Evolutionary conservation across 1,140 invertebrate genomes (phyloP).

Genomic region (Drosophila bifasciata): DNA sequence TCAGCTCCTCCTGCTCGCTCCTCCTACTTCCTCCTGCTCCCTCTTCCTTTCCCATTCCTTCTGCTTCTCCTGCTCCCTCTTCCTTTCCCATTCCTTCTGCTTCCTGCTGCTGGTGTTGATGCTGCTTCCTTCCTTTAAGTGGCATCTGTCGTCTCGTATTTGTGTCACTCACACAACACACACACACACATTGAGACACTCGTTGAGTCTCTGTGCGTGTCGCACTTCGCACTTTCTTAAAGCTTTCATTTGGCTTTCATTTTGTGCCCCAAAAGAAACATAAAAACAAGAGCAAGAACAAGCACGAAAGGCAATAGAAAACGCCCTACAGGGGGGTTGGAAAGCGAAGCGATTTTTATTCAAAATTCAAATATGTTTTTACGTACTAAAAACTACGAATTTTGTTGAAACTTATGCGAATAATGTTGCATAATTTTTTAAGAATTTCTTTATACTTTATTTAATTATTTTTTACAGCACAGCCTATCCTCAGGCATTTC

Average conservation of each 20-base stretch:
- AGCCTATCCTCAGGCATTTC: no score
- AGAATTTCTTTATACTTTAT: no score
- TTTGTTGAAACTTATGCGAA: no score
- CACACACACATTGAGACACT: background rate
- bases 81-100: no score
- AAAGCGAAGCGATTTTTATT: no score
- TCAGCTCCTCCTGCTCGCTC: background rate
- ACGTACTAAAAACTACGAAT: no score
- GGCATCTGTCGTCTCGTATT: conserved; percentile 75
- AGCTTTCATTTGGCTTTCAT: conserved; percentile 23
- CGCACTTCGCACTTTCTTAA: conserved; percentile 50
- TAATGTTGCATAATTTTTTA: no score
- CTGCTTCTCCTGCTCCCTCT: conserved; percentile 9
- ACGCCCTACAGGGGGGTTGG: no score
- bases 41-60: no score
- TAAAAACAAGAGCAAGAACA: background rate
- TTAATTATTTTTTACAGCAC: no score
- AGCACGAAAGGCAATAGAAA: background rate
- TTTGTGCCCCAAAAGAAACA: background rate
- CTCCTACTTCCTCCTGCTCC: background rate
- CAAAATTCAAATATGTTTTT: no score
- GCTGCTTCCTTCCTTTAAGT: conserved; percentile 56
- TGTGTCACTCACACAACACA: conserved; percentile 61
- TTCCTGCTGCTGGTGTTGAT: conserved; percentile 1
- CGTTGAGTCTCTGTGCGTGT: conserved; percentile 37